phyloP scores from a whole-genome alignment of 2,797 vertebrate species.

The Chelon labrosus region DNA sequence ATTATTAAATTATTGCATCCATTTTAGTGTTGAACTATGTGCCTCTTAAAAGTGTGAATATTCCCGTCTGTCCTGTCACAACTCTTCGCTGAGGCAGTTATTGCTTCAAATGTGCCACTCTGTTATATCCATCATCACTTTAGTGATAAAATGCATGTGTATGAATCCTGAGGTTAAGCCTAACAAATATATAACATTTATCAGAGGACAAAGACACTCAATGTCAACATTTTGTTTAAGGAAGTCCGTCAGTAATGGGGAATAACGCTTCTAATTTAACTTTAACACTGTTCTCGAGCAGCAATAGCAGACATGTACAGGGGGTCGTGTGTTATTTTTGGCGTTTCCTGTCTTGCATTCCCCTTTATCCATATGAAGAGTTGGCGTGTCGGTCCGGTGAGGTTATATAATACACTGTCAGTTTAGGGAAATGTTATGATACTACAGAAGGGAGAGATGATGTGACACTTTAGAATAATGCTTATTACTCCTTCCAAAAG shows the following conservation, averaged over 20 bases:
- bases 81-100: slow-evolving; percentile 1
- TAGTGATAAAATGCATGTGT: too few species aligned
- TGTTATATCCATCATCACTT: too few species aligned
- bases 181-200: neutral
- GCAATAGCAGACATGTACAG: neutral
- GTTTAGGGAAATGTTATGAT: slow-evolving; percentile 10
- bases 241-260: neutral
- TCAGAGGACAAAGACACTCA: neutral
- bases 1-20: slow-evolving; percentile 28
- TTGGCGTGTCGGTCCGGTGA: neutral
- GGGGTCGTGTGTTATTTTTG: too few species aligned
- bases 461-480: slow-evolving; percentile 24
- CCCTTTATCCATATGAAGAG: neutral
- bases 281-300: slow-evolving; percentile 5
- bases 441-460: slow-evolving; percentile 1
- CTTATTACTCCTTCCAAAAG: slow-evolving; percentile 20
- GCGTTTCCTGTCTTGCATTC: neutral
- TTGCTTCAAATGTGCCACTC: neutral
- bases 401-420: neutral
- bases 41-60: neutral
- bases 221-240: neutral
- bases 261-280: neutral
- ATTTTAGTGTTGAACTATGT: slow-evolving; percentile 29
- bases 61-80: neutral
- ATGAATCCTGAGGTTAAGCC: neutral